Evolutionary conservation across 2,797 vertebrate genomes (phyloP), one percentile per base, ranked within the genome.

Genomic region (Martes flavigula): DNA sequence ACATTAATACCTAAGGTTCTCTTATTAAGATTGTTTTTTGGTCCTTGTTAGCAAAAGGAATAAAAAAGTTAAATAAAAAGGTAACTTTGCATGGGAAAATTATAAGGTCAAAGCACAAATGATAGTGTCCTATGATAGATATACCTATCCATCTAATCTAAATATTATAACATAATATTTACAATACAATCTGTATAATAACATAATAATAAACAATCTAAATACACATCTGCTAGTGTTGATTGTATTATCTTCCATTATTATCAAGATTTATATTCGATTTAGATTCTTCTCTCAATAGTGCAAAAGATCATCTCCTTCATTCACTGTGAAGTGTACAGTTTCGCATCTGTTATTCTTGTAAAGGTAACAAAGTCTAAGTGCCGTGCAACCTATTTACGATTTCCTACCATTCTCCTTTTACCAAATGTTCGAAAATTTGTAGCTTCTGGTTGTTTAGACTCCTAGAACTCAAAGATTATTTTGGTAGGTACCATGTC

Each of bases 371-470:
- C 56, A 56, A 89, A 87, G n/a, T 82, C 73, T 70, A 75, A 90
- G 62, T 85, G 21, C 40, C 20, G 0, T 82, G 78, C 84, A 79
- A 84, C n/a, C 60, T 91, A 38, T 48, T 87, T 70, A 96, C 64
- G 12, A 68, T 82, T 93, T 43, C 6, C 38, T 91, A 27, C 27
- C 43, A 17, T 87, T 23, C 9, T 73, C 82, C 38, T 94, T 66
- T 96, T 93, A 13, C 25, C 35, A 92, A 75, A 91, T 82, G 12
- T 64, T 95, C 77, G 64, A 82, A 82, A 91, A 58, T 48, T 32
- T 58, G 23, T 78, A 70, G 21, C 32, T 58, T 68, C 89, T 87
- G 8, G 8, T 93, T 92, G 51, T 64, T 94, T 78, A 64, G n/a
- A 84, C 21, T 43, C 7, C 11, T 96, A 95, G 64, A 83, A 93